Percentiles rank a stretch among this genome's conserved stretches.
These are phyloP conservation scores for Acyrthosiphon pisum DNA, from an alignment of 1,140 invertebrate genomes.

Conservation along the genomic window DNA sequence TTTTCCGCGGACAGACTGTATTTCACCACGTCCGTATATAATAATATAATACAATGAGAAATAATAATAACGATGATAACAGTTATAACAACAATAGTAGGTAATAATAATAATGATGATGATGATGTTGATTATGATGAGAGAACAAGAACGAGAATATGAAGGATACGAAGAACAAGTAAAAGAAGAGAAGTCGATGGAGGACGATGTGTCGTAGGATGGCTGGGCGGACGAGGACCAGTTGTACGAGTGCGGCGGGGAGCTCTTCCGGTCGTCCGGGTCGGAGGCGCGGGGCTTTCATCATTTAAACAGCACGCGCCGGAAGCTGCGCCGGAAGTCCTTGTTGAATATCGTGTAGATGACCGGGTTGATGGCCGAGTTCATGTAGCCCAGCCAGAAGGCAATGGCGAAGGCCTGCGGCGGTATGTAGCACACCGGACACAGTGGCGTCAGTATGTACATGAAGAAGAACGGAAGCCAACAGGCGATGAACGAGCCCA, in stretches of 20 bases:
- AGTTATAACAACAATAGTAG: not conserved
- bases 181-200: not conserved
- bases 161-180: not conserved
- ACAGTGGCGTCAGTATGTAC: slow-evolving; percentile 86
- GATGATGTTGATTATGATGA: not conserved
- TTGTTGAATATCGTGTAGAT: slow-evolving; percentile 99
- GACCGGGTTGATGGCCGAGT: slow-evolving; percentile 96
- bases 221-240: too few relatives aligned
- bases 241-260: not conserved
- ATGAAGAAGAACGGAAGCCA: slow-evolving; percentile 99
- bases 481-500: slow-evolving; percentile 98
- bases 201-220: not conserved
- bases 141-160: not conserved
- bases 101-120: not conserved
- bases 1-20: not conserved
- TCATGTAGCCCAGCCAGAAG: slow-evolving; percentile 99
- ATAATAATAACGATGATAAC: not conserved
- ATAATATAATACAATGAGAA: not conserved
- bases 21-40: not conserved
- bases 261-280: not conserved
- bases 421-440: slow-evolving; percentile 76
- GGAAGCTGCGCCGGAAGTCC: slow-evolving; percentile 95
- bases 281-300: not conserved
- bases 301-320: slow-evolving; percentile 91
- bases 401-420: slow-evolving; percentile 89